Conservation (phyloP, 2,797 vertebrate genomes). For the Alexandromys oeconomus region DNA sequence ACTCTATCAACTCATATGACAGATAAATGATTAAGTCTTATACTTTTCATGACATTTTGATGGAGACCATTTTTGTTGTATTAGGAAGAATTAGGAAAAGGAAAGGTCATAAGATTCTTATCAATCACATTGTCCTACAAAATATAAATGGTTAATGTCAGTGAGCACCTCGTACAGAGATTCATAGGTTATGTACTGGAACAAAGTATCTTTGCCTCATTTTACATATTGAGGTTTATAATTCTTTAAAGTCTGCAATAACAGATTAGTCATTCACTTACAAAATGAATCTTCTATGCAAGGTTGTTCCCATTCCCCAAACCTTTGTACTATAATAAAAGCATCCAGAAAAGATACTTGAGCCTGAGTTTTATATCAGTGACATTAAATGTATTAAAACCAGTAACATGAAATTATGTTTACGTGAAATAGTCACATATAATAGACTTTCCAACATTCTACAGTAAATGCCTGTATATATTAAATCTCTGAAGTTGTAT, state of each 20-base stretch:
- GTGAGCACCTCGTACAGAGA: constrained; percentile 84
- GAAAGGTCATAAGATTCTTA: constrained; percentile 88
- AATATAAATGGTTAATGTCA: constrained; percentile 90
- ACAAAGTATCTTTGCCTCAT: constrained; percentile 77
- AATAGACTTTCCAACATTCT: neutral
- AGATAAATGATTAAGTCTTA: constrained; percentile 87
- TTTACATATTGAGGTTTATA: constrained; percentile 71
- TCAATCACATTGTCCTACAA: constrained; percentile 86
- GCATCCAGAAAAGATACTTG: neutral
- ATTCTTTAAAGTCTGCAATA: constrained; percentile 80
- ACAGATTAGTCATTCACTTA: constrained; percentile 73
- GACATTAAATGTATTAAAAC: neutral
- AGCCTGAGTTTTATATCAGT: neutral
- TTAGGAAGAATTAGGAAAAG: constrained; percentile 80
- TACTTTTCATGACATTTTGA: constrained; percentile 86
- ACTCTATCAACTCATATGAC: constrained; percentile 84
- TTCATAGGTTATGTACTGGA: constrained; percentile 78
- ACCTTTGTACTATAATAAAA: neutral
- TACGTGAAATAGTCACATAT: neutral
- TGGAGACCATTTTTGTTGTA: constrained; percentile 85
- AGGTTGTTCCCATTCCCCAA: constrained; percentile 26
- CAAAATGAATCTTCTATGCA: constrained; percentile 51
- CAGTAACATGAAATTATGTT: neutral
- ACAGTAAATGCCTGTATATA: neutral
- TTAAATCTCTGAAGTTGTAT: neutral